Conservation (phyloP, 2,113 vertebrate genomes). For the Myrmophylax atrothorax region DNA sequence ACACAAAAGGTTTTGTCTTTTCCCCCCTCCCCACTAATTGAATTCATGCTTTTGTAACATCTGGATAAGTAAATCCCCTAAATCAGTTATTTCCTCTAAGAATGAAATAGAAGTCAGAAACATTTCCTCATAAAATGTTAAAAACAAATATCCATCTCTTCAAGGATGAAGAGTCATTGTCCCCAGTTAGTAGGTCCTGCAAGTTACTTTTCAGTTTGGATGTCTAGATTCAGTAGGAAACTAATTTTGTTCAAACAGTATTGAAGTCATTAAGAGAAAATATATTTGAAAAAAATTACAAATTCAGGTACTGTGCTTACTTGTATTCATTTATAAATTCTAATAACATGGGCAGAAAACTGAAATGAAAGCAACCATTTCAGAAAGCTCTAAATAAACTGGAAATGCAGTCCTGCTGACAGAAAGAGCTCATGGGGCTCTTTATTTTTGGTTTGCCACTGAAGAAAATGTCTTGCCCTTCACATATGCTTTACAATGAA, state of each 20-base stretch:
- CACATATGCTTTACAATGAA: slow-evolving; percentile 29
- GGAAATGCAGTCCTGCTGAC: not conserved
- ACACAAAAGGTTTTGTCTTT: not conserved
- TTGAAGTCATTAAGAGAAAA: not conserved
- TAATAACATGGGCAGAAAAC: not conserved
- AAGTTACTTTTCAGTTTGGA: not conserved
- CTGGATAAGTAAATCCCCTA: not conserved
- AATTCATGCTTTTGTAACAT: not conserved
- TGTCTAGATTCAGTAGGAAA: not conserved
- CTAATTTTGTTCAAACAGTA: not conserved
- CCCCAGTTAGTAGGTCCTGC: not conserved
- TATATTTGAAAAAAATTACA: not conserved
- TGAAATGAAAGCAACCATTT: slow-evolving; percentile 7
- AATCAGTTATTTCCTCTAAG: not conserved
- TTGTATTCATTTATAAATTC: not conserved
- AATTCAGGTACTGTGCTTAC: not conserved
- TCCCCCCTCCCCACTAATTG: fast-evolving
- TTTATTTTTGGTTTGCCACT: slow-evolving; percentile 7
- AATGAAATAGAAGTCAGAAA: not conserved
- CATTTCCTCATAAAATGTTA: not conserved
- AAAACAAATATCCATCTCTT: not conserved
- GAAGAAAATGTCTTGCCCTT: not conserved
- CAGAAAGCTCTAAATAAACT: not conserved
- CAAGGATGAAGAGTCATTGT: not conserved
- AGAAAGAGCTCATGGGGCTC: not conserved